Base-by-base conservation (phyloP, 2,888 invertebrate genomes). In the Drosophila gaucha region DNA sequence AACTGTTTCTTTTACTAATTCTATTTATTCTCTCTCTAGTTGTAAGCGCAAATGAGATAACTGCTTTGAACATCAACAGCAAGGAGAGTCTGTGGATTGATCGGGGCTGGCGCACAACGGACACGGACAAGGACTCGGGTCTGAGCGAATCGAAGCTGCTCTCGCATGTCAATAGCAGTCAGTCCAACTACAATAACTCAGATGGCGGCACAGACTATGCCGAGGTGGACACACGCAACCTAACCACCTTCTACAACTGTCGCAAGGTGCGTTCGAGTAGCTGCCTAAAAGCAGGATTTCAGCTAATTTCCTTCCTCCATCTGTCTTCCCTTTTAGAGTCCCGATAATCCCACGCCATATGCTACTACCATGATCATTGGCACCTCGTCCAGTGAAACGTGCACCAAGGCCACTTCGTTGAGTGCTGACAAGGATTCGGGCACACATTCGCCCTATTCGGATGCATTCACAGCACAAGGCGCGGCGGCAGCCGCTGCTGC, bases 81-180 rank as follows among this genome's bases (percentile, higher is more conserved):
- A 95, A 95, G 89, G 94, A 94, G 83, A 94, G 94, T 67, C 91
- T 95, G 33, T 95, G 95, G 95, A 95, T 95, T 70, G 95, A 95
- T 88, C 92, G 94, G 63, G 94, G 95, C 35, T 95, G 95, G 94
- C 93, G 94, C 66, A 93, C 94, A 46, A 93, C 93, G 26, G 94
- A 94, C 80, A 93, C 93, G 26, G 93, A 93, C 85, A 94, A 94
- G 89, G 94, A 94, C 80, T 94, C 94, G 2, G 92, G 92, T 6
- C 72, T 92, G 52, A 92, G 92, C 60, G 93, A 93, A 80, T 94
- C 94, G 12, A 94, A 94, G 85, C 92, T 94, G 39, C 89, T 94
- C 41, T 93, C 94, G 70, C 92, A 91, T 71, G 92, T 93, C 68
- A 91, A 91, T 68, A 91, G 91, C 73, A 91, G 91, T 49, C 92